Percentiles rank a stretch among this genome's conserved stretches.
Evolutionary conservation across 2,888 invertebrate genomes (phyloP).

Genomic region (Drosophila tanythrix): DNA sequence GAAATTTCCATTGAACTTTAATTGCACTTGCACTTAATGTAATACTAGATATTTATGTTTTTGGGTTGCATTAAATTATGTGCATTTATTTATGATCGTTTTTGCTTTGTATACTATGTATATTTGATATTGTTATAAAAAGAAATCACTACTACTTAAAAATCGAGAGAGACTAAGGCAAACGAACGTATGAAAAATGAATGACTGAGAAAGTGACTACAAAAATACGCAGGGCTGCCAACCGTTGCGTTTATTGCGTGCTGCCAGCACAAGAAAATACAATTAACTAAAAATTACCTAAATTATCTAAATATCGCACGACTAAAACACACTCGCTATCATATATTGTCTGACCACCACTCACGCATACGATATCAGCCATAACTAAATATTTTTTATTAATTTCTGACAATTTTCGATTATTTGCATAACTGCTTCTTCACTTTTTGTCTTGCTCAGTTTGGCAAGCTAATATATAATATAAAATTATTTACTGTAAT

Average conservation of each 20-base stretch:
- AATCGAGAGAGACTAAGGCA: slow-evolving; percentile 61
- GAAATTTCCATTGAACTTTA: slow-evolving; percentile 50
- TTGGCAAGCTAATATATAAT: background rate
- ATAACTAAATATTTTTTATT: background rate
- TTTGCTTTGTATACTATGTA: slow-evolving; percentile 57
- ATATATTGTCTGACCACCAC: slow-evolving; percentile 14
- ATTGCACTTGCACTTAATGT: slow-evolving; percentile 56
- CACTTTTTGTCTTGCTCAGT: background rate
- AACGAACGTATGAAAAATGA: slow-evolving; percentile 59
- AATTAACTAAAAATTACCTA: slow-evolving; percentile 13
- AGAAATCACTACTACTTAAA: slow-evolving; percentile 61
- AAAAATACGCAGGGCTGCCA: slow-evolving; percentile 47
- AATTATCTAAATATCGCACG: slow-evolving; percentile 3
- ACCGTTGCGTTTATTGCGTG: slow-evolving; percentile 5
- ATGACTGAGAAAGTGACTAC: slow-evolving; percentile 62
- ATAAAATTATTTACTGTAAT: background rate
- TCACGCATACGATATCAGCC: background rate
- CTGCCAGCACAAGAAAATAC: slow-evolving; percentile 30
- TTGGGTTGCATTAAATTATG: slow-evolving; percentile 52
- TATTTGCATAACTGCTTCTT: background rate
- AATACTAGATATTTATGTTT: slow-evolving; percentile 32
- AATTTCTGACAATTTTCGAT: background rate
- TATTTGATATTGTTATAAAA: slow-evolving; percentile 58
- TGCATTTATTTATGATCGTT: slow-evolving; percentile 42
- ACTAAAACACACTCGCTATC: background rate